A percentile compares a stretch with the other conserved stretches of the same genome.
phyloP scores from a whole-genome alignment of 2,888 invertebrate genomes.

The Dynastes grantii region DNA sequence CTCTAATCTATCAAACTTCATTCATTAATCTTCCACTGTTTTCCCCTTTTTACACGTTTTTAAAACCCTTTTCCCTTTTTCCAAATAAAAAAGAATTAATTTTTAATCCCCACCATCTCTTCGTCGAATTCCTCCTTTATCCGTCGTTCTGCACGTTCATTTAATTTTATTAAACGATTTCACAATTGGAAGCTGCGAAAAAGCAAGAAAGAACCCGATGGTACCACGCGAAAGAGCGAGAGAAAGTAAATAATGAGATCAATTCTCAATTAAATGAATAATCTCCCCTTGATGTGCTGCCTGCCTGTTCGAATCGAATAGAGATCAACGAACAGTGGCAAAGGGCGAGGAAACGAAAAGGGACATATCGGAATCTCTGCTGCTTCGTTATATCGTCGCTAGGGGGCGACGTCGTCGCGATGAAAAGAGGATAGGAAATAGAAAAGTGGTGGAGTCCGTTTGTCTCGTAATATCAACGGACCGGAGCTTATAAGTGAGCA shows the following conservation, averaged over 20 bases:
- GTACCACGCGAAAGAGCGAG: background rate
- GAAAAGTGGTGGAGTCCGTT: slow-evolving; percentile 18
- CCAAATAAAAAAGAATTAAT: slow-evolving; percentile 6
- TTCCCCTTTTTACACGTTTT: no score
- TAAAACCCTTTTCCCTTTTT: no score
- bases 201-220: slow-evolving; percentile 8
- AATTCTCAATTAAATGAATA: slow-evolving; percentile 50
- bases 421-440: slow-evolving; percentile 4
- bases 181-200: slow-evolving; percentile 18
- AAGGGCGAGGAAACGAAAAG: background rate
- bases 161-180: slow-evolving; percentile 48
- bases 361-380: background rate
- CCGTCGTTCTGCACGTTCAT: background rate
- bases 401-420: background rate
- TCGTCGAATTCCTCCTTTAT: background rate
- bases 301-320: slow-evolving; percentile 17
- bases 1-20: no score
- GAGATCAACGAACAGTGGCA: background rate
- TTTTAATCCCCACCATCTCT: background rate
- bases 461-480: slow-evolving; percentile 45
- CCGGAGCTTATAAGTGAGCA: slow-evolving; percentile 41
- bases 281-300: slow-evolving; percentile 46
- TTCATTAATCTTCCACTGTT: no score
- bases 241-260: slow-evolving; percentile 48
- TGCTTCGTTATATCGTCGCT: slow-evolving; percentile 25